These are phyloP conservation scores for Paraescarpia echinospica DNA, from an alignment of 1,140 invertebrate genomes.

Conservation along the genomic window DNA sequence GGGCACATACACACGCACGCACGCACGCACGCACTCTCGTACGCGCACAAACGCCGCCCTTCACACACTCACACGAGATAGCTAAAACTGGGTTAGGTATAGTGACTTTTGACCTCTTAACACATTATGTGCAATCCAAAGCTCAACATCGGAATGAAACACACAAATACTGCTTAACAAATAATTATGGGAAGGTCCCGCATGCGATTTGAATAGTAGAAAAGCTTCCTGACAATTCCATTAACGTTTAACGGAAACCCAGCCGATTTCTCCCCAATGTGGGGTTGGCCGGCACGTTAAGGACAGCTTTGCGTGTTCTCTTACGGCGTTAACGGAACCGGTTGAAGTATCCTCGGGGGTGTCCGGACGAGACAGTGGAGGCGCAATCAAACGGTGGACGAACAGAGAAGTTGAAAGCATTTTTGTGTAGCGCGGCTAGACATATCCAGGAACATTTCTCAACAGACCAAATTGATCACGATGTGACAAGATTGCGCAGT, in stretches of 20 bases:
- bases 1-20: background rate
- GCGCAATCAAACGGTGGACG: background rate
- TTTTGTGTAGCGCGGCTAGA: background rate
- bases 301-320: background rate
- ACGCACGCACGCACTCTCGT: background rate
- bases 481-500: background rate
- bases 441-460: background rate
- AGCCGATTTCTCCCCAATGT: background rate
- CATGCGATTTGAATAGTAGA: no score
- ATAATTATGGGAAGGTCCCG: no score
- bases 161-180: no score
- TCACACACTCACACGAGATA: background rate
- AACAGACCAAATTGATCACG: background rate
- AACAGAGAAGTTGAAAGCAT: background rate
- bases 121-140: no score
- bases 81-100: no score
- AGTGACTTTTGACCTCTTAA: no score
- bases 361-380: background rate
- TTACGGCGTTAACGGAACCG: background rate
- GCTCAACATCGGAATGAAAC: no score
- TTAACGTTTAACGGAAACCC: no score
- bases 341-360: background rate
- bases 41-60: background rate
- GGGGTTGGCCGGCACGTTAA: background rate
- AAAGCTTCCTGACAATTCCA: no score